Evolutionary conservation across 1,140 invertebrate species (phyloP), one percentile per base, ranked within the genome.

Genomic region (Drosophila malerkotliana): DNA sequence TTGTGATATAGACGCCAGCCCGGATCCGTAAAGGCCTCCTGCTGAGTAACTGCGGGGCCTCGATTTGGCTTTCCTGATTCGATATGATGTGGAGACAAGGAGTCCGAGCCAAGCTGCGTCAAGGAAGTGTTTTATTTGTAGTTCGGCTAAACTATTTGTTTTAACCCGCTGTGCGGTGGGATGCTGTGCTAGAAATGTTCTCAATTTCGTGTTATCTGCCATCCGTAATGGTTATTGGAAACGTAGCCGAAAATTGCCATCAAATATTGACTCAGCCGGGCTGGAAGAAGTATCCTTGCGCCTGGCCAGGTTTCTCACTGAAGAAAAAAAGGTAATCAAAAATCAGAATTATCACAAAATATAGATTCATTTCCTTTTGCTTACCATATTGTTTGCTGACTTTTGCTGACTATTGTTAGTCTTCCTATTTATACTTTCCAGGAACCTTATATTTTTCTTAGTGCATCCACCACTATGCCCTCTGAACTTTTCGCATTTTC

Each of bases 81-180:
- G 67, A 55, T 32, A 61, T 76, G 66, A 68, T 9, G 8, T 18
- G 41, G 41, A 18, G 15, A 15, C 14, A 18, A 37, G 34, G 34
- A 37, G 10, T 37, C 34, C 10, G 34, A n/a, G 47, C 59, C 44
- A 26, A 55, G 45, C 26, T 28, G 26, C 26, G 53, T 41, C 64
- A 32, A 82, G 83, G 82, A 85, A 88, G 75, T 88, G 69, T 63
- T 87, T 62, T 88, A 87, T 87, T 87, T 85, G 82, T 85, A 87
- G 82, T 78, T 64, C 58, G 53, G 52, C 44, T 72, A 44, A 87
- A 87, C 83, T 87, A 87, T 87, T 87, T 87, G 82, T 87, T 87
- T 87, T 82, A 75, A 68, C 83, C 83, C 75, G 83, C 82, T 87
- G 82, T 67, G 78, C 66, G 45, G 82, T 61, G 78, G 56, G 45